Base-by-base conservation (phyloP, 2,888 invertebrate genomes). In the Aquatica leii region DNA sequence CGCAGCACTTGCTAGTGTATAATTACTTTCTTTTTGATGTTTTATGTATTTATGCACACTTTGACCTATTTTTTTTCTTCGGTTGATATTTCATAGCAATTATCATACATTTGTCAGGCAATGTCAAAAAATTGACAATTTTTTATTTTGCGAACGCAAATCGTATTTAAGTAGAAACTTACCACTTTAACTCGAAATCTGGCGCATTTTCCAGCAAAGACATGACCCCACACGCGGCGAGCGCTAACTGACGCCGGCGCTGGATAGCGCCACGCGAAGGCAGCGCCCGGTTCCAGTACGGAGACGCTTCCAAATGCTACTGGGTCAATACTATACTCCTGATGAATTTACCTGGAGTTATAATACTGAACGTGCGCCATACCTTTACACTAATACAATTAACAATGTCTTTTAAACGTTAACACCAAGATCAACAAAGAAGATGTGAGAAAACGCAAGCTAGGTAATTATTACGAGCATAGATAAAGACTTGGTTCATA, bases 201-300 rank as follows among this genome's bases (percentile, higher is more conserved):
- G 74, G 67, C 73, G 76, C 76, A 78, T 76, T 75, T 71, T 73
- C 69, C 72, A 74, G 76, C 76, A 79, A 78, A 78, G 79, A 76
- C 80, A 80, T 80, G 76, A 75, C 80, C 74, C 75, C 78, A 76
- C 79, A 74, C 78, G 74, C 79, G 77, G 73, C 74, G 70, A 77
- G 77, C 78, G 79, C 78, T 78, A 75, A 81, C 81, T 81, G 78
- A 76, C 76, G 78, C 77, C 74, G 78, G 76, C 78, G 79, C 73
- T 74, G 71, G 71, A 65, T 69, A 74, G 73, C 79, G 78, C 74
- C 75, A 74, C 73, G 77, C 80, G 81, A 79, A 78, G 77, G 74
- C 76, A 78, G 80, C 80, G 80, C 80, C 79, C 76, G 76, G 72
- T 69, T 76, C 74, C 69, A 74, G 71, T 74, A 76, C 79, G 81